Evolutionary conservation across 2,113 vertebrate species (phyloP).

Genomic region (Steatornis caripensis): DNA sequence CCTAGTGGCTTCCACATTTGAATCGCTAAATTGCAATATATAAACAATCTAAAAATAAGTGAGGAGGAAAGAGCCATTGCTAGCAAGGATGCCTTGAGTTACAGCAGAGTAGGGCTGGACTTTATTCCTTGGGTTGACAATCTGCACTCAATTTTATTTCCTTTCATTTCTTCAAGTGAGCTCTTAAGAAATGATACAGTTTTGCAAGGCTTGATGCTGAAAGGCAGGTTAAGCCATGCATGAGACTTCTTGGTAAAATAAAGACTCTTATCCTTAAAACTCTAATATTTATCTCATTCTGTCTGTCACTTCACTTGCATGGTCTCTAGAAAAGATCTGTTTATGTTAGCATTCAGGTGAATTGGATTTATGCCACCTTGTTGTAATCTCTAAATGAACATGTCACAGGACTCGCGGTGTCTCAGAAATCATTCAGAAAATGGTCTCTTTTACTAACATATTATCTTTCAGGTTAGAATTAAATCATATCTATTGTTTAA

Average conservation of each 20-base stretch:
- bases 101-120: neutral
- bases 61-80: constrained; percentile 10
- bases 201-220: constrained; percentile 48
- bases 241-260: constrained; percentile 52
- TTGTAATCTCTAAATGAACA: constrained; percentile 63
- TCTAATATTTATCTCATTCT: constrained; percentile 67
- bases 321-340: constrained; percentile 50
- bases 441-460: constrained; percentile 35
- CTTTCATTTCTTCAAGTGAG: constrained; percentile 27
- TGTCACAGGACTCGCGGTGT: constrained; percentile 61
- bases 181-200: constrained; percentile 29
- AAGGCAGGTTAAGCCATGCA: constrained; percentile 64
- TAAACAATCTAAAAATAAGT: neutral
- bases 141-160: constrained; percentile 31
- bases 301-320: constrained; percentile 54
- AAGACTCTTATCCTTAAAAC: constrained; percentile 62
- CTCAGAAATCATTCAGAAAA: constrained; percentile 63
- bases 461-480: constrained; percentile 61
- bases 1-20: neutral
- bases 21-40: neutral
- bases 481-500: constrained; percentile 42
- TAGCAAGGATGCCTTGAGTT: neutral
- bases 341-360: constrained; percentile 47
- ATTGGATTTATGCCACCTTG: constrained; percentile 65
- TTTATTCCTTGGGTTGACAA: constrained; percentile 28